Evolutionary conservation across 2,113 vertebrate genomes (phyloP).

Genomic region (Choloepus hoffmanni): DNA sequence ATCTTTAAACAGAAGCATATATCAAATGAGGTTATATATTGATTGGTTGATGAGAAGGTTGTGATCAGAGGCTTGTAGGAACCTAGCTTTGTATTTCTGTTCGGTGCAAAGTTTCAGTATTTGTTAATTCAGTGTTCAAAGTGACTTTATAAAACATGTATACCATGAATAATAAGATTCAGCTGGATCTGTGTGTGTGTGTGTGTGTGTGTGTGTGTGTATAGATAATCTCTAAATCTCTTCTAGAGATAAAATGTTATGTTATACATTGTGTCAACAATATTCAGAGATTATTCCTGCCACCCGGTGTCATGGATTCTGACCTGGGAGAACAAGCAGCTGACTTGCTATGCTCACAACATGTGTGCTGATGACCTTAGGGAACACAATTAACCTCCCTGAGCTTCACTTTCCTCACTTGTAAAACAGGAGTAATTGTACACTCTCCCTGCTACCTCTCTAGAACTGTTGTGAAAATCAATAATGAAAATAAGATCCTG

Average conservation of each 20-base stretch:
- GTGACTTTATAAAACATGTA: too few relatives aligned
- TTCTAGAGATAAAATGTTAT: not conserved
- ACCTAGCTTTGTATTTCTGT: too few relatives aligned
- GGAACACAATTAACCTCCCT: not conserved
- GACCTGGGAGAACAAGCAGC: not conserved
- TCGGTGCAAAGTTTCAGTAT: too few relatives aligned
- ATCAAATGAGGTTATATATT: too few relatives aligned
- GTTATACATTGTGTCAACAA: not conserved
- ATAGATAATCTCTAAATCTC: not conserved
- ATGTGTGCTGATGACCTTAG: not conserved
- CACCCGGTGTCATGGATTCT: not conserved
- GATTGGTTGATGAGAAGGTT: too few relatives aligned
- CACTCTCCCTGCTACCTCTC: not conserved
- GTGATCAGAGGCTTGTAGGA: too few relatives aligned
- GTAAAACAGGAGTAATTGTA: not conserved
- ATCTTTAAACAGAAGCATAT: too few relatives aligned
- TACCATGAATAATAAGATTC: too few relatives aligned
- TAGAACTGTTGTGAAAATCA: not conserved
- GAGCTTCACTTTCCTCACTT: not conserved
- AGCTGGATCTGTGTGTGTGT: too few relatives aligned
- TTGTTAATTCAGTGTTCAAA: too few relatives aligned
- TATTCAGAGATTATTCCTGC: not conserved
- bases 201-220: not conserved
- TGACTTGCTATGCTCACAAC: not conserved
- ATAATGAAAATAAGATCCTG: not conserved